Conservation (phyloP, 2,113 vertebrate genomes). For the Struthidea cinerea region DNA sequence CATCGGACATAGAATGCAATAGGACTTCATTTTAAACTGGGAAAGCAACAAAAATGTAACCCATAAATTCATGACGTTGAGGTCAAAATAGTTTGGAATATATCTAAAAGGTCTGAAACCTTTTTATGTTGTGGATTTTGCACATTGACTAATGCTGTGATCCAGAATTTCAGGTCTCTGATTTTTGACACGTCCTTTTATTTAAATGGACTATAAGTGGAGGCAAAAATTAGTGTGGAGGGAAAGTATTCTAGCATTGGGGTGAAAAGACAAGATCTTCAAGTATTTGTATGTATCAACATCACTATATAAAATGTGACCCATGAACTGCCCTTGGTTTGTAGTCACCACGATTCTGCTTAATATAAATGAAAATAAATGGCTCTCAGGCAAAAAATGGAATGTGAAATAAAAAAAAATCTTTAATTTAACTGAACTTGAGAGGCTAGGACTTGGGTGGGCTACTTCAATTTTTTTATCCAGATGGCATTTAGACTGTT, state of each 20-base stretch:
- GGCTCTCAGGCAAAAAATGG: background rate
- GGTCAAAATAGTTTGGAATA: background rate
- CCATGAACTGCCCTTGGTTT: background rate
- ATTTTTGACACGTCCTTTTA: background rate
- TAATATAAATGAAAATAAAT: background rate
- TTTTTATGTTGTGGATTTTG: background rate
- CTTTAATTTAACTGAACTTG: background rate
- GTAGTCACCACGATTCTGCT: background rate
- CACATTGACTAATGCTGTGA: background rate
- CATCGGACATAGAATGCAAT: background rate
- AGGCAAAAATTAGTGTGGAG: background rate
- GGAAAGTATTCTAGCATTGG: background rate
- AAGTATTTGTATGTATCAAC: background rate
- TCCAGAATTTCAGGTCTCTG: background rate
- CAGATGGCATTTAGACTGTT: background rate
- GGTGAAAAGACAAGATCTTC: background rate
- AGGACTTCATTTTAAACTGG: background rate
- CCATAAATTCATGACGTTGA: background rate
- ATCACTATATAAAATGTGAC: background rate
- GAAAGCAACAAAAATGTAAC: background rate
- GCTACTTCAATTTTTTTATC: background rate
- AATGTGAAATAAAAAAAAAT: background rate
- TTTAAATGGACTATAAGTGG: background rate
- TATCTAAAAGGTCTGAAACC: background rate
- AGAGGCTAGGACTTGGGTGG: background rate